Conservation (phyloP, 2,113 vertebrate species). For the Tyto alba region DNA sequence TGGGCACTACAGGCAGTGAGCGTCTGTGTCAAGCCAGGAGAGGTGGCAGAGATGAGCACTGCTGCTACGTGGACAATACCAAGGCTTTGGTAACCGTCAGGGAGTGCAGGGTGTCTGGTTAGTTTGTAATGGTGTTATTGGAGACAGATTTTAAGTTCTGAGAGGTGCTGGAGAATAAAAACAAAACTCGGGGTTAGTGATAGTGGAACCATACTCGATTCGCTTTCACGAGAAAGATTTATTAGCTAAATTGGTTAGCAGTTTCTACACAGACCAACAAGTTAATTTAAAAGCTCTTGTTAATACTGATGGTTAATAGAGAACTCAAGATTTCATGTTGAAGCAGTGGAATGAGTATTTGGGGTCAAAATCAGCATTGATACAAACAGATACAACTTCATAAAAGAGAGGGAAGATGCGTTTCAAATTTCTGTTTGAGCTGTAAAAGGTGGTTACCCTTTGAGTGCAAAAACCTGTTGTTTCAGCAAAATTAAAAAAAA, state of each 20-base stretch:
- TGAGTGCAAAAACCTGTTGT: background rate
- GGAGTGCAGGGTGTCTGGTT: background rate
- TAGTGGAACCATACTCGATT: background rate
- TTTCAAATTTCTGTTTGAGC: background rate
- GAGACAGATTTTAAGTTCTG: background rate
- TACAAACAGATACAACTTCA: background rate
- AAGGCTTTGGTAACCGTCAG: background rate
- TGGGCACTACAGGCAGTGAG: background rate
- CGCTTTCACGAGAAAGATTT: background rate
- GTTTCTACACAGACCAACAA: background rate
- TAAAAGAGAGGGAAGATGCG: background rate
- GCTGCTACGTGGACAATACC: background rate
- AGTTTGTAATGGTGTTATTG: background rate
- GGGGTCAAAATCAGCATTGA: background rate
- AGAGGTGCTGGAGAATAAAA: background rate
- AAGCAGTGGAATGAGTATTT: background rate
- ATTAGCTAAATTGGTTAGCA: background rate
- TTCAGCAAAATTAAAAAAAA: background rate
- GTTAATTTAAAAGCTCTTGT: background rate
- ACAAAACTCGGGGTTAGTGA: background rate
- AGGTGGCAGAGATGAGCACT: background rate
- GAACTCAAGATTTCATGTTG: background rate
- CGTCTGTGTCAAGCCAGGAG: accelerated
- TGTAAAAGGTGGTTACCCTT: background rate
- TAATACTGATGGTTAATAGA: background rate